Percentiles rank a stretch among this genome's conserved stretches.
Conservation (phyloP, 2,888 invertebrate genomes). For the Sinotaia quadrata region DNA sequence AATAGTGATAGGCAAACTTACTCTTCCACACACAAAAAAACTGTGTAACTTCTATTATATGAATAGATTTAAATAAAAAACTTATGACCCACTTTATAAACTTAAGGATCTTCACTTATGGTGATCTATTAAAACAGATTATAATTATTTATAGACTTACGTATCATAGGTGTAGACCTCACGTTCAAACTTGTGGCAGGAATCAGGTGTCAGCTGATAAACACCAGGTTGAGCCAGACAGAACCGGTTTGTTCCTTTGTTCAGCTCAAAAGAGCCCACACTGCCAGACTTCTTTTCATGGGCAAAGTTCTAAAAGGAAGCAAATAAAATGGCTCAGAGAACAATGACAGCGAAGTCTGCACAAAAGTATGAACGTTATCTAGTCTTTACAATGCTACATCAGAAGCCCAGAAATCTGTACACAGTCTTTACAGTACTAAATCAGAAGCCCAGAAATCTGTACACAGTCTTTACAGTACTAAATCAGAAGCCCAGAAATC, state of each 20-base stretch:
- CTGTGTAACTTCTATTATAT: not conserved
- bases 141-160: constrained; percentile 50
- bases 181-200: constrained; percentile 85
- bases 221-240: constrained; percentile 80
- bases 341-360: too few species aligned
- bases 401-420: too few species aligned
- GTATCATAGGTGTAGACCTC: constrained; percentile 75
- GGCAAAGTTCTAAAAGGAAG: constrained; percentile 60
- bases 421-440: too few species aligned
- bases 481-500: too few species aligned
- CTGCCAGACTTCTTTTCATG: constrained; percentile 66
- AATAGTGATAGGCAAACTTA: too few species aligned
- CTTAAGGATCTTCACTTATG: not conserved
- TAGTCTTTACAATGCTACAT: too few species aligned
- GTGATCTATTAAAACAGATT: not conserved
- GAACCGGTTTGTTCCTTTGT: constrained; percentile 80
- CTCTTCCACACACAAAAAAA: too few species aligned
- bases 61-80: not conserved
- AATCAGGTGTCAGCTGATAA: constrained; percentile 77
- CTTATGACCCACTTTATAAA: not conserved
- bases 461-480: too few species aligned
- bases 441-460: too few species aligned
- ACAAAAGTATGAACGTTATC: too few species aligned
- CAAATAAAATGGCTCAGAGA: too few species aligned
- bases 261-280: constrained; percentile 73